Base-by-base conservation (phyloP, 2,797 vertebrate genomes). In the Pagetopsis macropterus region DNA sequence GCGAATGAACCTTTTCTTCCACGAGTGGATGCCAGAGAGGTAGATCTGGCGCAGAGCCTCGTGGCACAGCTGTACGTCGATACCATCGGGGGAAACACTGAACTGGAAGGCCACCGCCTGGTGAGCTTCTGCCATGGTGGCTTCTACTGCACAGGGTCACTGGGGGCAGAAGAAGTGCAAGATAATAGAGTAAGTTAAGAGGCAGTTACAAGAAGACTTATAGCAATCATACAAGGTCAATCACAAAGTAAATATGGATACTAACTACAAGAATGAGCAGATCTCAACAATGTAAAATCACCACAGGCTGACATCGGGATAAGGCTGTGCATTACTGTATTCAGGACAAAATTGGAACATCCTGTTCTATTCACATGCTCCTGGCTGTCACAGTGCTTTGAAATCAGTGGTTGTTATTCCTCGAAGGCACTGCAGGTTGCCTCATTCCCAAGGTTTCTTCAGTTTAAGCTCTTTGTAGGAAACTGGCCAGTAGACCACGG, bases 61-160 rank as follows among this genome's bases (percentile, higher is more conserved):
- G 11, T 99, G 98, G 89, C 97, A 97, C 88, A 99, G 94, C 13
- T 95, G 95, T 11, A 99, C 90, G 89, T 98, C 97, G 17, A 99
- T 97, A 27, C 97, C 97, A 82, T 99, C 98, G 0, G 97, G 97
- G 40, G 95, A 95, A 88, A 99, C 98, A 0, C 97, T 99, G 88
- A 98, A 98, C 85, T 99, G 96, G 83, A 98, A 99, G 80, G 97
- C 98, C 83, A 99, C 98, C 0, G 98, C 98, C 92, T 99, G 98
- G 82, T 99, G 98, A 33, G 98, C 98, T 95, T 99, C 98, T 78
- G 98, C 98, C 98, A 99, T 99, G 79, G 80, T 92, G 87, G 83
- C 87, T 84, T 45, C 84, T 73, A 52, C 48, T 55, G 78, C 45
- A 41, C 51, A 64, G 60, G 51, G 76, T 92, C 86, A 88, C 92